Conservation (phyloP, 2,888 invertebrate species). For the Drosophila sordidula region DNA sequence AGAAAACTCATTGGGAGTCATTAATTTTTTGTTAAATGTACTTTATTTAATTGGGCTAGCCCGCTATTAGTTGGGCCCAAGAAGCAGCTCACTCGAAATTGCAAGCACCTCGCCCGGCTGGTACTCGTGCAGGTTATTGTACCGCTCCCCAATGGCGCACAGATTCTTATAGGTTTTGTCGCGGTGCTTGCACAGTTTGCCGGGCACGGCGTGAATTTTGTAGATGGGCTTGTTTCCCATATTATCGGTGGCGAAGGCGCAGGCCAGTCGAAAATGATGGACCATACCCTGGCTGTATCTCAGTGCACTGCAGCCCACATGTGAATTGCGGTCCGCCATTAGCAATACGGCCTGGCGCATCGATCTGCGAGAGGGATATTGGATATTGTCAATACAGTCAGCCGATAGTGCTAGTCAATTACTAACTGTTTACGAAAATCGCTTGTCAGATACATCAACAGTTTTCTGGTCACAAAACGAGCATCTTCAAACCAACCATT, state of each 20-base stretch:
- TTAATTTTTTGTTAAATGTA: not conserved
- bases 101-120: slow-evolving; percentile 26
- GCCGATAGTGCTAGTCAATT: accelerated
- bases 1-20: slow-evolving; percentile 6
- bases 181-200: slow-evolving; percentile 13
- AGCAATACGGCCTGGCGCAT: slow-evolving; percentile 23
- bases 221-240: slow-evolving; percentile 36
- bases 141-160: slow-evolving; percentile 45
- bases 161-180: slow-evolving; percentile 36
- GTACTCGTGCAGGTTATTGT: slow-evolving; percentile 22
- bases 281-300: not conserved
- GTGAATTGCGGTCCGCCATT: slow-evolving; percentile 56
- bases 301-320: slow-evolving; percentile 52
- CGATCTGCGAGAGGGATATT: slow-evolving; percentile 12
- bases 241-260: slow-evolving; percentile 54
- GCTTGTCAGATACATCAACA: slow-evolving; percentile 2
- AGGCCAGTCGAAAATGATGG: slow-evolving; percentile 27
- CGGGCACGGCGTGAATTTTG: slow-evolving; percentile 19
- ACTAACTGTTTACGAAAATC: slow-evolving; percentile 22
- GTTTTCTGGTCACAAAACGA: slow-evolving; percentile 15
- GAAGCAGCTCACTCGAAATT: not conserved
- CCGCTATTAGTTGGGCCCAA: not conserved
- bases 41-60: not conserved
- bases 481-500: slow-evolving; percentile 38
- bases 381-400: accelerated